A percentile compares a stretch with the other conserved stretches of the same genome.
Conservation (phyloP, 2,888 invertebrate genomes). For the Amblyjoppa fuscipennis region DNA sequence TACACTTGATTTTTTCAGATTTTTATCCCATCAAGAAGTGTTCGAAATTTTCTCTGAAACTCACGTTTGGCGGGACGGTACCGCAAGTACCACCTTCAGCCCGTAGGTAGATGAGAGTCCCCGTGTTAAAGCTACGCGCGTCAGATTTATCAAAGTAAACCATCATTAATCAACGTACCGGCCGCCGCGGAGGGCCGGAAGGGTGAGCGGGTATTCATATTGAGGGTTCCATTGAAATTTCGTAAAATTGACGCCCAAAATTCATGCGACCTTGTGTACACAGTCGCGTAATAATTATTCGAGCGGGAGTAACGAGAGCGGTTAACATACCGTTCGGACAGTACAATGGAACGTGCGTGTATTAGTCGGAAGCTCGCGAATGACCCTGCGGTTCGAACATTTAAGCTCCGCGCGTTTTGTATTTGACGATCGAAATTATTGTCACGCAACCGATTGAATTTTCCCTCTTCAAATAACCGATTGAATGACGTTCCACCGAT, state of each 20-base stretch:
- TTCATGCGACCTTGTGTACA: no score
- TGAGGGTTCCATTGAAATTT: neutral
- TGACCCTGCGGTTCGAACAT: no score
- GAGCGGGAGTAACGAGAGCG: neutral
- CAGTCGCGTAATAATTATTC: neutral
- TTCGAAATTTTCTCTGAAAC: neutral
- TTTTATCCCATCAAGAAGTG: no score
- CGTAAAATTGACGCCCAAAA: no score
- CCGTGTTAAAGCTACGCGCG: conserved; percentile 4
- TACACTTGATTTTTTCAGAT: no score
- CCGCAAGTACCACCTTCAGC: neutral
- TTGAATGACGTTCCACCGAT: conserved; percentile 41
- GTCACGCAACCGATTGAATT: conserved; percentile 29
- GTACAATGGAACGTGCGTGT: neutral
- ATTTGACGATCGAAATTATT: conserved; percentile 18
- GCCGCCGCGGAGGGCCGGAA: neutral
- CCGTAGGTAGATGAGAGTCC: conserved; percentile 3
- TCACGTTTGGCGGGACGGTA: neutral
- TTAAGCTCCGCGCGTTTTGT: no score
- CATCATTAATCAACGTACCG: conserved; percentile 40
- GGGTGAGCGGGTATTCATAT: neutral
- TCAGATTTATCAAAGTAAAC: conserved; percentile 48
- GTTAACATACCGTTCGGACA: neutral
- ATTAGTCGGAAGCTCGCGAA: neutral
- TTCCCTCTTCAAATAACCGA: conserved; percentile 22